phyloP scores from a whole-genome alignment of 2,113 vertebrate species.

The Phaethon lepturus region DNA sequence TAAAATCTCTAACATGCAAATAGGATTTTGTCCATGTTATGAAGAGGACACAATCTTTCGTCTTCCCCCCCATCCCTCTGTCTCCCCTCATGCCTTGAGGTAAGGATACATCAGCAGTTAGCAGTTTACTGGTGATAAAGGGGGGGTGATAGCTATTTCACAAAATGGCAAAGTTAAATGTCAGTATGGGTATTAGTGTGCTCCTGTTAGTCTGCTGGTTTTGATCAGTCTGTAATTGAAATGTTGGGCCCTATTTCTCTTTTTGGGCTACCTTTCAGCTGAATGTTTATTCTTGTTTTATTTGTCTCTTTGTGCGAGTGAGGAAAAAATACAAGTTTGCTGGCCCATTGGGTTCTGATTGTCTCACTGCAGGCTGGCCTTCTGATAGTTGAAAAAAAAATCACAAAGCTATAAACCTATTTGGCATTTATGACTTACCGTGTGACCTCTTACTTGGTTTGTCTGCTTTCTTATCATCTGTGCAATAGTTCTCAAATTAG shows the following conservation, averaged over 20 bases:
- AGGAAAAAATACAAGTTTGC: background rate
- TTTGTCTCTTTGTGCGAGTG: background rate
- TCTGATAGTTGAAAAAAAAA: background rate
- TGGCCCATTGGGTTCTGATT: background rate
- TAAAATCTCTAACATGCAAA: background rate
- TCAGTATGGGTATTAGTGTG: background rate
- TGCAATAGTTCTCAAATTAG: background rate
- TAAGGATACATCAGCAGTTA: background rate
- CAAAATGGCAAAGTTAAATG: background rate
- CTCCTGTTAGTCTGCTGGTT: background rate
- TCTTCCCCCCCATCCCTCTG: background rate
- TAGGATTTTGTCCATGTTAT: background rate
- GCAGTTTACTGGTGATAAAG: background rate
- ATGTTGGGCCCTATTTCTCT: background rate
- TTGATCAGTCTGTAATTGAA: background rate
- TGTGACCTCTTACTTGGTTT: background rate
- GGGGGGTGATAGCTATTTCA: background rate
- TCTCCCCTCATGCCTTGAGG: background rate
- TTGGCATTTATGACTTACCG: background rate
- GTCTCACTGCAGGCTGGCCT: background rate
- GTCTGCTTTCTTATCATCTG: background rate
- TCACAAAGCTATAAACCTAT: background rate
- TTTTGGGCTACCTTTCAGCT: background rate
- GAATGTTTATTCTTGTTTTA: background rate
- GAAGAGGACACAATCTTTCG: constrained; percentile 11